Evolutionary conservation across 1,140 invertebrate species (phyloP).

Genomic region (Cydia pomonella): DNA sequence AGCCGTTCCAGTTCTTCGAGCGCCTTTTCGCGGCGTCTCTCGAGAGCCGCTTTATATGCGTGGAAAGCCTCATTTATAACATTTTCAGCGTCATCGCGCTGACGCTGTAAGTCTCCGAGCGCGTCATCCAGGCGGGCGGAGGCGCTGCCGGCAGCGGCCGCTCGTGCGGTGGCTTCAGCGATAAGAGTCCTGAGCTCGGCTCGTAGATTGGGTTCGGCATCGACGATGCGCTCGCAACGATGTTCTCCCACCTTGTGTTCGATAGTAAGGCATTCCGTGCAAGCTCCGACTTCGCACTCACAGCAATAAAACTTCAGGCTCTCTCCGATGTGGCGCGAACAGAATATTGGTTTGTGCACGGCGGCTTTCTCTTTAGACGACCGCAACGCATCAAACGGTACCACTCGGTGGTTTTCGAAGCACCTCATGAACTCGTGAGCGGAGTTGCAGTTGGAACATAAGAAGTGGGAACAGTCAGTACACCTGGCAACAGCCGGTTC

Average conservation of each 20-base stretch:
- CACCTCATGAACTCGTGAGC: constrained; percentile 97
- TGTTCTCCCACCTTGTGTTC: constrained; percentile 91
- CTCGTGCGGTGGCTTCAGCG: constrained; percentile 86
- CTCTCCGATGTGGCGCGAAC: constrained; percentile 88
- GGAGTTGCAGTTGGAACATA: constrained; percentile 95
- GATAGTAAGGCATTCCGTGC: constrained; percentile 89
- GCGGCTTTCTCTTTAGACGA: constrained; percentile 87
- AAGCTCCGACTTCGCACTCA: constrained; percentile 90
- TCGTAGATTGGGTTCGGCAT: constrained; percentile 87
- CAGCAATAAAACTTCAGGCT: constrained; percentile 91
- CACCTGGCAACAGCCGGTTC: constrained; percentile 95
- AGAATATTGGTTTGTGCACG: constrained; percentile 92
- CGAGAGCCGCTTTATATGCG: constrained; percentile 90
- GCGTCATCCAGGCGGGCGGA: constrained; percentile 87
- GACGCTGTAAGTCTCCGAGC: constrained; percentile 91
- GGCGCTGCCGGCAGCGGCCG: constrained; percentile 88
- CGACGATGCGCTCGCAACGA: constrained; percentile 88
- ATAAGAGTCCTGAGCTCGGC: constrained; percentile 88
- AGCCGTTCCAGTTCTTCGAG: constrained; percentile 89
- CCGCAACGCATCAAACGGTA: constrained; percentile 92
- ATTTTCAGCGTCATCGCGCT: constrained; percentile 92
- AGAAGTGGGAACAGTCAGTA: constrained; percentile 95
- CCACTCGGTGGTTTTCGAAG: constrained; percentile 95
- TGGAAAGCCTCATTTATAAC: constrained; percentile 92
- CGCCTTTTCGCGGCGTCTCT: constrained; percentile 88